A percentile compares a stretch with the other conserved stretches of the same genome.
Evolutionary conservation across 2,113 vertebrate genomes (phyloP).

Genomic region (Pseudolaguvia tuberculata): DNA sequence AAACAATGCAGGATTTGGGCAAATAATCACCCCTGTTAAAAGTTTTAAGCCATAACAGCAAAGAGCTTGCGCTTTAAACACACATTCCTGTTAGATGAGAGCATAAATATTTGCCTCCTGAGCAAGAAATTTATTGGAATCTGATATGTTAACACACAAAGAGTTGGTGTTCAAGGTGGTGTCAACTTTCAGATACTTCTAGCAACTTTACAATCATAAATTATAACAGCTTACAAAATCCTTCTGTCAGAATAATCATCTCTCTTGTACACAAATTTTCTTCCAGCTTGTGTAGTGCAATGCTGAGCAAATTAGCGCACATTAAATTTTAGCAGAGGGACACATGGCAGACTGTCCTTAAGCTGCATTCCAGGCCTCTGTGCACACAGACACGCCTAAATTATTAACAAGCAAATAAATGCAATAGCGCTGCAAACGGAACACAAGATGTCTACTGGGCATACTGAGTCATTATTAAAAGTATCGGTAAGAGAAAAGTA

Average conservation of each 20-base stretch:
- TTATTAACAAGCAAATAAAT: constrained; percentile 31
- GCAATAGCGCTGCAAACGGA: not conserved
- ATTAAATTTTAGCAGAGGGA: constrained; percentile 19
- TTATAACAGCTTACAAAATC: not conserved
- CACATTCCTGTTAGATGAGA: constrained; percentile 20
- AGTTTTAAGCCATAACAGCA: not conserved
- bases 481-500: not conserved
- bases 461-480: constrained; percentile 1
- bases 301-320: not conserved
- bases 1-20: not conserved
- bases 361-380: not conserved
- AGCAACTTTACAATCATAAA: no score
- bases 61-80: not conserved
- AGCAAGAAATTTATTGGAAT: not conserved
- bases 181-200: constrained; percentile 16
- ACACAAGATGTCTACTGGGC: not conserved
- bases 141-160: constrained; percentile 26
- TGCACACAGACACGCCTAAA: constrained; percentile 15
- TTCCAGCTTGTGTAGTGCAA: no score
- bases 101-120: not conserved
- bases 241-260: not conserved
- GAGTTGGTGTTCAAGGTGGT: constrained; percentile 5
- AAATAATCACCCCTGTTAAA: not conserved
- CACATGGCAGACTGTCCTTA: constrained; percentile 25
- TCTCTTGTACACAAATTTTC: not conserved